Base-by-base conservation (phyloP, 2,113 vertebrate genomes). In the Nansenia antarctica region DNA sequence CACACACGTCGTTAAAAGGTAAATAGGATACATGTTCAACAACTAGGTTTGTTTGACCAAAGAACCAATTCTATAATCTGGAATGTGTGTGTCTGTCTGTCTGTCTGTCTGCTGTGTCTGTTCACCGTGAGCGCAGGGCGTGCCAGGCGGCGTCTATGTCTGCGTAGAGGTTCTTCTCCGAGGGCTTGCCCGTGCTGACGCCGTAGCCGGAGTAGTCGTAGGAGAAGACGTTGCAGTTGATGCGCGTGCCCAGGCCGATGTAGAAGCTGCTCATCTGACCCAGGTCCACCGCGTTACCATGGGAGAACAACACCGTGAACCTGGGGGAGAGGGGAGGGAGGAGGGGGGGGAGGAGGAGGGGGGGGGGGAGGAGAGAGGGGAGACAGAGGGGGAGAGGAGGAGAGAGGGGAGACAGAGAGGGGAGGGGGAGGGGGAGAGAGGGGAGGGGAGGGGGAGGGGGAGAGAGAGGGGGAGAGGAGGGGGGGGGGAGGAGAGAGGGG, bases 201-300 rank as follows among this genome's bases (percentile, higher is more conserved):
- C 98, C 98, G 0, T 99, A 99, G 84, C 98, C 98, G 0, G 98
- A 99, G 86, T 99, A 99, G 86, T 99, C 98, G 0, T 99, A 99
- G 70, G 98, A 99, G 90, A 99, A 99, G 87, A 99, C 94, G 90
- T 99, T 99, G 91, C 98, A 99, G 90, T 94, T 96, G 90, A 99
- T 96, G 69, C 98, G 96, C 0, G 97, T 94, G 62, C 98, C 98
- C 85, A 99, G 89, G 70, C 96, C 96, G 0, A 99, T 93, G 85
- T 99, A 99, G 89, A 99, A 99, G 86, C 98, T 99, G 92, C 97
- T 96, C 98, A 99, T 99, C 92, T 99, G 98, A 24, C 98, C 98
- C 82, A 99, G 89, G 89, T 99, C 98, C 74, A 99, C 98, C 0
- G 97, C 98, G 0, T 99, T 99, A 69, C 98, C 98, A 0, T 99